Conservation (phyloP, 2,113 vertebrate genomes). For the Phyllostomus hastatus region DNA sequence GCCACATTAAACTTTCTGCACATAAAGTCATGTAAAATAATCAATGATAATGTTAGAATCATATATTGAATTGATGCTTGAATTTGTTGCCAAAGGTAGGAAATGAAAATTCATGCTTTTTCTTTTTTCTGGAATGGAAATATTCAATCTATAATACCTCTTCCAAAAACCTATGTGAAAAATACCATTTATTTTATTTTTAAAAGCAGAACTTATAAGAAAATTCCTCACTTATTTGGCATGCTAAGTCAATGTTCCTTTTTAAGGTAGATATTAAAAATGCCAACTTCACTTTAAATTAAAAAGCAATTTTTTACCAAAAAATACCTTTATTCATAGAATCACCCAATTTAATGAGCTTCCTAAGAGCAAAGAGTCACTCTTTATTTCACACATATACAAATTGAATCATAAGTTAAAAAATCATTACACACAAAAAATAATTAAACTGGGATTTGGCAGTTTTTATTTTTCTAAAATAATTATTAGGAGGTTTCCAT, state of each 20-base stretch:
- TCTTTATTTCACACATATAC: neutral
- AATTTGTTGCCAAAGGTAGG: neutral
- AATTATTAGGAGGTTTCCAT: neutral
- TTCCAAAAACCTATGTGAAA: neutral
- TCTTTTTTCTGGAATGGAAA: neutral
- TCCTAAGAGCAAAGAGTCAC: conserved; percentile 6
- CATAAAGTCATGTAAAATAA: neutral
- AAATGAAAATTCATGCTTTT: neutral
- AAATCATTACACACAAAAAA: neutral
- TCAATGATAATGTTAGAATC: neutral
- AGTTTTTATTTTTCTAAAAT: conserved; percentile 12
- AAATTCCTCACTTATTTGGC: neutral
- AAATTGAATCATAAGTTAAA: conserved; percentile 2
- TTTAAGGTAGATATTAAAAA: neutral
- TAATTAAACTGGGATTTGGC: neutral
- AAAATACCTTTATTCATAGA: neutral
- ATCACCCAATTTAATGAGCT: conserved; percentile 18
- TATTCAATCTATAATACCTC: neutral
- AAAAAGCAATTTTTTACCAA: conserved; percentile 21
- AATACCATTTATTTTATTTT: conserved; percentile 11
- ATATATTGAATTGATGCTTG: neutral
- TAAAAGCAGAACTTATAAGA: neutral
- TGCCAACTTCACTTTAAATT: conserved; percentile 12
- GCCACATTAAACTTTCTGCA: neutral
- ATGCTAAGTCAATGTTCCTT: neutral